Base-by-base conservation (phyloP, 2,113 vertebrate species). In the Antidorcas marsupialis region DNA sequence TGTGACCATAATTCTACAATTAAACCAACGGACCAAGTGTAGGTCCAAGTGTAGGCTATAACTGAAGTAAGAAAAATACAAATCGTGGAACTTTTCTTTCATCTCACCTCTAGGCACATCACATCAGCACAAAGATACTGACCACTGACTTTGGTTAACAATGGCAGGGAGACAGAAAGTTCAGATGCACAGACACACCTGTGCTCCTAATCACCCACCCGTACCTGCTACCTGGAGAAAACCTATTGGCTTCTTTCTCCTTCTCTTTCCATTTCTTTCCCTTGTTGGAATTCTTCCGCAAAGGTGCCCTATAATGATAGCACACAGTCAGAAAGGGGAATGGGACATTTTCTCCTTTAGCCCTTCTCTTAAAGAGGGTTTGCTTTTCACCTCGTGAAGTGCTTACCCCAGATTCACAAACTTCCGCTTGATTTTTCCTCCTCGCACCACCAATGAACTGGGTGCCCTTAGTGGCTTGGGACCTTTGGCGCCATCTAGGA, bases 341-440 rank as follows among this genome's bases (percentile, higher is more conserved):
- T 9, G 2, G 10, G 82, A 43, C 4, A n/a, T 36, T 25, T 62
- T 67, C 45, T 71, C 90, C 64, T 85, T 74, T 52, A 88, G 11
- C 45, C 12, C 19, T 50, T 39, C 50, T 78, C 91, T 91, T 33
- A 82, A 1, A 92, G 67, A 97, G 67, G 85, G 78, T 1, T 91
- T 64, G n/a, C 87, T 76, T 95, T 97, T 96, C 36, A 94, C 90
- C 88, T 52, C 76, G 59, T 5, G 23, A 96, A 82, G 89, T 83
- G 55, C 99, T 99, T 99, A 99, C 99, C 99, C 98, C 52, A 99
- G 95, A 84, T 99, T 99, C 92, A 98, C 98, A 97, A 98, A 98
- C 95, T 98, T 99, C 98, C 97, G 98, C 97, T 98, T 99, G 98
- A 98, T 98, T 98, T 98, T 99, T 97, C 99, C 99, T 98, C 99